These are phyloP conservation scores for Hirtodrosophila confusa DNA, from an alignment of 2,888 invertebrate genomes.

Conservation along the genomic window DNA sequence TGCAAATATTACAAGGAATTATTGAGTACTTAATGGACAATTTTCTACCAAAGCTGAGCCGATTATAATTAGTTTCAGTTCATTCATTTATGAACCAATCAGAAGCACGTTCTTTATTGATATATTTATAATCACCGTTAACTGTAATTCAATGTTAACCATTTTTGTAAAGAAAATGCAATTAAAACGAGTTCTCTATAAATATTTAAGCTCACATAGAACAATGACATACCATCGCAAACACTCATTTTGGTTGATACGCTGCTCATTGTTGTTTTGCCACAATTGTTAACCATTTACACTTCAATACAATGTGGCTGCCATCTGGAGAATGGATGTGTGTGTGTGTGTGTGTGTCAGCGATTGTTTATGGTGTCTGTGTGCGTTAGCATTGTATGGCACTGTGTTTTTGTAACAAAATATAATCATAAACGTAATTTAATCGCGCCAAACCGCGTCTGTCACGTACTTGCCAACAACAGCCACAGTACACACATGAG, in stretches of 20 bases:
- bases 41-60: too few relatives aligned
- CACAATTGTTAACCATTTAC: conserved; percentile 76
- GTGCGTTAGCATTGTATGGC: conserved; percentile 41
- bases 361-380: conserved; percentile 63
- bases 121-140: conserved; percentile 10
- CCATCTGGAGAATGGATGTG: conserved; percentile 25
- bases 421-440: conserved; percentile 80
- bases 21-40: too few relatives aligned
- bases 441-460: conserved; percentile 80
- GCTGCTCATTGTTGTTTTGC: conserved; percentile 44
- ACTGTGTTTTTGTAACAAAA: conserved; percentile 74
- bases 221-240: conserved; percentile 58
- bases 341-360: conserved; percentile 13
- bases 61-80: neutral
- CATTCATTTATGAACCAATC: neutral
- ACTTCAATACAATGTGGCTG: conserved; percentile 75
- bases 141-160: conserved; percentile 21
- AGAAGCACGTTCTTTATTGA: conserved; percentile 7
- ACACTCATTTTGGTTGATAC: conserved; percentile 51
- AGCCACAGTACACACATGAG: conserved; percentile 35
- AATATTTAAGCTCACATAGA: conserved; percentile 45
- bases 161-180: conserved; percentile 53
- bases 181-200: conserved; percentile 55
- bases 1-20: too few relatives aligned
- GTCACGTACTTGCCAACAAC: conserved; percentile 77